These are phyloP conservation scores for Steatornis caripensis DNA, from an alignment of 2,113 vertebrate species.

Conservation along the genomic window DNA sequence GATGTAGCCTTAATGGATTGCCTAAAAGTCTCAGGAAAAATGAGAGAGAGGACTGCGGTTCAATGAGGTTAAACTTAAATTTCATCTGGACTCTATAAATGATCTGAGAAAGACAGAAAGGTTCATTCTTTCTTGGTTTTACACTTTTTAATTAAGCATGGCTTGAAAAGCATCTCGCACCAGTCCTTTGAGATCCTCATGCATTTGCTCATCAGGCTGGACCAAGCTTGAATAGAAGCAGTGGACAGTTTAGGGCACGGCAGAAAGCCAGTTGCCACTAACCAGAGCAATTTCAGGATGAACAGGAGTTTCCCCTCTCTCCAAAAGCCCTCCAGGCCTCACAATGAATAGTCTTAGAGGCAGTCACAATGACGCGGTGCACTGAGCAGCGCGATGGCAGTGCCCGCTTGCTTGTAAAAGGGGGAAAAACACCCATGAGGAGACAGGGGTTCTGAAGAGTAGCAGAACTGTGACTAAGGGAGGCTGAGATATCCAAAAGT, in stretches of 20 bases:
- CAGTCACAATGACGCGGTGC: accelerated
- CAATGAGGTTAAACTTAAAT: not conserved
- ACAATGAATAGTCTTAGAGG: not conserved
- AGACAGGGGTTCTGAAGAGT: not conserved
- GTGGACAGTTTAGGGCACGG: not conserved
- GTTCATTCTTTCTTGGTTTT: not conserved
- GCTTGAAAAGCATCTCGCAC: not conserved
- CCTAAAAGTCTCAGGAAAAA: not conserved
- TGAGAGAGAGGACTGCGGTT: not conserved
- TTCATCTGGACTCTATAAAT: not conserved
- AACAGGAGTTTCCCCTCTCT: not conserved
- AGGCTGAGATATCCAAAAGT: not conserved
- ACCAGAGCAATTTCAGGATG: not conserved
- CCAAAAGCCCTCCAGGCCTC: not conserved
- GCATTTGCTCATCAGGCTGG: not conserved
- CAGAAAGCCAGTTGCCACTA: not conserved
- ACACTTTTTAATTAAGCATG: not conserved
- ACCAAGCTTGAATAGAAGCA: not conserved
- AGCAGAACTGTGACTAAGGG: not conserved
- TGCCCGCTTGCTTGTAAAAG: not conserved
- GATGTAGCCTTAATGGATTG: not conserved
- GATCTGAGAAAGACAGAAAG: not conserved
- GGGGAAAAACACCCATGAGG: not conserved
- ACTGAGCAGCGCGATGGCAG: accelerated
- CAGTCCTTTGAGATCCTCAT: not conserved